phyloP scores from a whole-genome alignment of 2,113 vertebrate genomes.

The Syrmaticus mikado region DNA sequence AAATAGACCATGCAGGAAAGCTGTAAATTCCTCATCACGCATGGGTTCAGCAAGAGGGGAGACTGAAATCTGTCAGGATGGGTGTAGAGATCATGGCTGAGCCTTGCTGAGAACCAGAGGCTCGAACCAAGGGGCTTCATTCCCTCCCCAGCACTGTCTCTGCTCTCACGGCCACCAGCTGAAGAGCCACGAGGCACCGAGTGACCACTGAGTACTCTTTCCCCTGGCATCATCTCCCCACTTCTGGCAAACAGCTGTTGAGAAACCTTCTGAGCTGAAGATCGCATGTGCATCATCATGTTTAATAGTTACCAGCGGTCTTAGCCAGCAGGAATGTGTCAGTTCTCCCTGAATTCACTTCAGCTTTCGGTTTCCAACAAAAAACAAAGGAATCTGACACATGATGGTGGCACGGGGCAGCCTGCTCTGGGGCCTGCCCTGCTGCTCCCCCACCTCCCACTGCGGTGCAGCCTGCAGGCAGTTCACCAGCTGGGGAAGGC shows the following conservation, averaged over 20 bases:
- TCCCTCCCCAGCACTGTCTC: neutral
- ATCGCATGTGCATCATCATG: neutral
- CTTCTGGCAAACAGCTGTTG: conserved; percentile 16
- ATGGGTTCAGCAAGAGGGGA: neutral
- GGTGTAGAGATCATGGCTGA: neutral
- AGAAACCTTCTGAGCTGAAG: conserved; percentile 19
- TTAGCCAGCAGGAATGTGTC: neutral
- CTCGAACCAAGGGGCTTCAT: neutral
- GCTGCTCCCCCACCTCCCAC: neutral
- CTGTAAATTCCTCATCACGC: neutral
- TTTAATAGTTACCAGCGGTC: neutral
- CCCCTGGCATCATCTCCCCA: neutral
- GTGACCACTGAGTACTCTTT: neutral
- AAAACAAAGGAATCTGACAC: too few species aligned
- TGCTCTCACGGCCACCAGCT: accelerated
- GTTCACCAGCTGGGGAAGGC: neutral
- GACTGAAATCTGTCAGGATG: neutral
- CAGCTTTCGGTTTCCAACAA: neutral
- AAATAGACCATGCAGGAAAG: neutral
- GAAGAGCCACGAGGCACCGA: neutral
- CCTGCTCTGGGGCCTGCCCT: neutral
- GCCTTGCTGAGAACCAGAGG: neutral
- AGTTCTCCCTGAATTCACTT: neutral
- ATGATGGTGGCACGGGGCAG: neutral
- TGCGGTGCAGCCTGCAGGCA: neutral